phyloP scores from a whole-genome alignment of 2,113 vertebrate species.

The Taxidea taxus region DNA sequence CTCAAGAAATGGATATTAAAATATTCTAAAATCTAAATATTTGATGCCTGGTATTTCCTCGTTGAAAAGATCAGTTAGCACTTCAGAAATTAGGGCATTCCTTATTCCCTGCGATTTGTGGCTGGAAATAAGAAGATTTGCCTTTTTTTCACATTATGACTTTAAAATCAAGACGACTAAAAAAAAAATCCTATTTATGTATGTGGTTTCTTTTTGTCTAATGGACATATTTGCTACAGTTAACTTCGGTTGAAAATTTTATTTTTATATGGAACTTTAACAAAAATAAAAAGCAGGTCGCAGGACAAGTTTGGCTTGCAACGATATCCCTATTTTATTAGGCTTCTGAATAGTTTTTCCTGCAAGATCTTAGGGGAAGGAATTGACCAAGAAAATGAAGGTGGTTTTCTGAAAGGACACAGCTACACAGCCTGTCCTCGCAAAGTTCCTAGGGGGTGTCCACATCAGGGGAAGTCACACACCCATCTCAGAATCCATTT shows the following conservation, averaged over 20 bases:
- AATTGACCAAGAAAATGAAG: background rate
- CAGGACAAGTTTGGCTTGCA: background rate
- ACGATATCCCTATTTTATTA: background rate
- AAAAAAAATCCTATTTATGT: background rate
- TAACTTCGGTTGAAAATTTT: conserved; percentile 1
- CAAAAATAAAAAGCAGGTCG: background rate
- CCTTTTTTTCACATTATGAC: background rate
- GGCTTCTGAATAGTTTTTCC: background rate
- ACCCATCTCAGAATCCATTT: background rate
- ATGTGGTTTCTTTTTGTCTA: background rate
- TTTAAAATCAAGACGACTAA: conserved; percentile 1
- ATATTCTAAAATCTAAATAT: background rate
- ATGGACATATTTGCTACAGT: background rate
- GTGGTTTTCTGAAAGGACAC: background rate
- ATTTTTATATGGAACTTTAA: conserved; percentile 32
- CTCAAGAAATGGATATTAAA: conserved; percentile 57
- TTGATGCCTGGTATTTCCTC: background rate
- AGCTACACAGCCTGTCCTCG: background rate
- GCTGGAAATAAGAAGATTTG: background rate
- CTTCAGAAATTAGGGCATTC: background rate
- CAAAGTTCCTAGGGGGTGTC: background rate
- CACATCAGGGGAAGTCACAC: background rate
- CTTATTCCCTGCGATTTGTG: background rate
- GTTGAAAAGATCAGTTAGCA: background rate
- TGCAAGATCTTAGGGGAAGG: background rate